These are phyloP conservation scores for Ectemnius lituratus DNA, from an alignment of 2,888 invertebrate species.

Conservation along the genomic window DNA sequence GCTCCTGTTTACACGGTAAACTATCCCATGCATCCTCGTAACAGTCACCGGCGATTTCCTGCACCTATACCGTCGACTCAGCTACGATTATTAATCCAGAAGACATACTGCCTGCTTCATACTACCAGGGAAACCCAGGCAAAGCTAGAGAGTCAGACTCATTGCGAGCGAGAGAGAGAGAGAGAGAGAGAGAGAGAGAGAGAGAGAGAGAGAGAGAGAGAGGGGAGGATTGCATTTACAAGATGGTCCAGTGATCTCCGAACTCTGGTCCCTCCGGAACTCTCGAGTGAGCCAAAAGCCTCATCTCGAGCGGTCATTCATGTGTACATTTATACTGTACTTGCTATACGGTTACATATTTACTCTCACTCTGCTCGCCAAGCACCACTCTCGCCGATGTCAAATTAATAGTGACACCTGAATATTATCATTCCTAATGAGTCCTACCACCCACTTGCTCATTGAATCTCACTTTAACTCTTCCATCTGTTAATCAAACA, in stretches of 20 bases:
- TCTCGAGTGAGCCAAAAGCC: no score
- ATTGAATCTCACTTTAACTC: no score
- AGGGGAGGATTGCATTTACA: neutral
- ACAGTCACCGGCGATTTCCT: slow-evolving; percentile 36
- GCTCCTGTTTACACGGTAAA: slow-evolving; percentile 73
- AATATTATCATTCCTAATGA: slow-evolving; percentile 16
- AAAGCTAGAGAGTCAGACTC: neutral
- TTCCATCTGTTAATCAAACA: no score
- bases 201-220: no score
- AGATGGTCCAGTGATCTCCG: neutral
- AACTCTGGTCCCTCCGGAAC: no score
- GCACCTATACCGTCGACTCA: slow-evolving; percentile 21
- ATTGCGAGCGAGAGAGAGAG: neutral
- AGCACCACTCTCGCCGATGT: slow-evolving; percentile 18
- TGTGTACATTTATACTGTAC: no score
- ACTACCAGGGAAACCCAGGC: neutral
- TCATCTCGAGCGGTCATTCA: no score
- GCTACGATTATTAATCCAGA: slow-evolving; percentile 39
- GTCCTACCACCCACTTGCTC: neutral
- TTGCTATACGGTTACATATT: no score
- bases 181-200: neutral
- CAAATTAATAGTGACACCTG: slow-evolving; percentile 43
- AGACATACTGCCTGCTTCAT: slow-evolving; percentile 29
- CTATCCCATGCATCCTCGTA: slow-evolving; percentile 51
- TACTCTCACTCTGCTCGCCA: slow-evolving; percentile 19